Evolutionary conservation across 2,888 invertebrate species (phyloP).

Genomic region (Yponomeuta sedellus): DNA sequence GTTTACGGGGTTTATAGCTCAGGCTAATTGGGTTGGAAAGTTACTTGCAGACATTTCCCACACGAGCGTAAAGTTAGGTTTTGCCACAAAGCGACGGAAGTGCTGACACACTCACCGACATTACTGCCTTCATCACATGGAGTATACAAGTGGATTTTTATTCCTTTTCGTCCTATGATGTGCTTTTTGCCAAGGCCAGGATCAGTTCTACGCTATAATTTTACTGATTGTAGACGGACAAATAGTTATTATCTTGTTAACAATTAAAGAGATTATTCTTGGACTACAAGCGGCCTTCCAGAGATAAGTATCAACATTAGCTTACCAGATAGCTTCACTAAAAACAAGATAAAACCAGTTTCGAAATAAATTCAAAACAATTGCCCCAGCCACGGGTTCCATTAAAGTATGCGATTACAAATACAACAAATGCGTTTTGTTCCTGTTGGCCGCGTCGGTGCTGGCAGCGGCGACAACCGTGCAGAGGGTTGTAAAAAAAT

Average conservation of each 20-base stretch:
- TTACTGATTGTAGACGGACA: neutral
- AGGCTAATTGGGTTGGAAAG: neutral
- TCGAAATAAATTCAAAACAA: neutral
- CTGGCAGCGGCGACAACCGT: neutral
- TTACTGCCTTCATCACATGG: neutral
- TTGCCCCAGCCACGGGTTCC: neutral
- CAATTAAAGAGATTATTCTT: neutral
- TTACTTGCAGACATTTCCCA: neutral
- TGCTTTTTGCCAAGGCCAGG: neutral
- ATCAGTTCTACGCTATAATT: neutral
- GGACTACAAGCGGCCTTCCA: neutral
- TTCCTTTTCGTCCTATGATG: neutral
- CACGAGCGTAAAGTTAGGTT: neutral
- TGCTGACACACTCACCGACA: neutral
- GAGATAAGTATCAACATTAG: slow-evolving; percentile 1
- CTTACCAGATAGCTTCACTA: neutral
- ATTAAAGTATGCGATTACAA: neutral
- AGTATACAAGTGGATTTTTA: neutral
- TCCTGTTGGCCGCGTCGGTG: neutral
- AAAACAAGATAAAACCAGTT: neutral
- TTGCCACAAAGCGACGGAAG: neutral
- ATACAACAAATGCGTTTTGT: neutral
- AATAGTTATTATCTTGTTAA: neutral
- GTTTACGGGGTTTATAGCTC: neutral
- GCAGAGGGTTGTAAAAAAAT: slow-evolving; percentile 30